Evolutionary conservation across 2,888 invertebrate species (phyloP), one percentile per base, ranked within the genome.

Genomic region (Lithophane semibrunnea): DNA sequence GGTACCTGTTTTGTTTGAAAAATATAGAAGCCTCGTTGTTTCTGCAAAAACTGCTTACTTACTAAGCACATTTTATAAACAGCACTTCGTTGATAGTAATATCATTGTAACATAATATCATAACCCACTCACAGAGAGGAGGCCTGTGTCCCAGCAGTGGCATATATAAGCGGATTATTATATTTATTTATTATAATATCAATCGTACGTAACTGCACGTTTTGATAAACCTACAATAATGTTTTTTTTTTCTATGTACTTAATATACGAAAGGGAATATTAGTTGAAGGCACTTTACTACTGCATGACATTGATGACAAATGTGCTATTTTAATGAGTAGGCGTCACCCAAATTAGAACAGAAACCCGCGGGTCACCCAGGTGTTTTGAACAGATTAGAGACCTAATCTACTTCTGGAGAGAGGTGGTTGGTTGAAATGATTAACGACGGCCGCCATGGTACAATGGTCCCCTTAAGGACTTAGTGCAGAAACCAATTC

Each of bases 121-220:
- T 29, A 37, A 37, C 37, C 37, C 37, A 5, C 37, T 37, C 37
- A 37, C 37, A 37, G 37, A 37, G 37, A 37, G 37, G 37, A 37
- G 37, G 37, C 37, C 4, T 5, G 37, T 37, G 37, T 37, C 37
- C 37, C 37, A 37, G 4, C 5, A 0, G 37, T 37, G 37, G 37
- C 37, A 37, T 37, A 37, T 37, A 37, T 37, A 5, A 4, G 37
- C 37, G 0, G 37, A 37, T 37, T 37, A 37, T 37, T 37, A 5
- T 37, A 37, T 37, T 37, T 37, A 37, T 37, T 37, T 37, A 37
- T 37, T 37, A 37, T 37, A 65, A 76, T 56, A 69, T 49, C 73
- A 81, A 81, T 81, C 60, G 49, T 65, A 65, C 54, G 24, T 84
- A 65, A 80, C 52, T 80, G 67, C 58, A 37, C 21, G 58, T 42